Percentiles rank a stretch among this genome's conserved stretches.
Conservation (phyloP, 92 coral and sea anemone genomes). For the Galaxea fascicularis region DNA sequence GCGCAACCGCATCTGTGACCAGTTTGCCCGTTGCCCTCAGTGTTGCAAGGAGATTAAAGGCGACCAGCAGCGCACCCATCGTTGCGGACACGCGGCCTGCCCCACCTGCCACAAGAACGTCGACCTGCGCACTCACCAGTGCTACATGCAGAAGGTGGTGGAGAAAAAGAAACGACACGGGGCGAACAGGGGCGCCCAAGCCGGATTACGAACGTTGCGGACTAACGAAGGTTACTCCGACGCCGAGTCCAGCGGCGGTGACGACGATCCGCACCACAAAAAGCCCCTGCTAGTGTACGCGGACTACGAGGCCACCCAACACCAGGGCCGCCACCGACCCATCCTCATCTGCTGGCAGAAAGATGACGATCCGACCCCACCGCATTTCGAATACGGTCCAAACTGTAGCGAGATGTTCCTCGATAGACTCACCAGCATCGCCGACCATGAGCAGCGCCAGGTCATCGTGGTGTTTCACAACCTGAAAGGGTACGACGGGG, state of each 20-base stretch:
- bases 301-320: not conserved
- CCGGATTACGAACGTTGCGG: not conserved
- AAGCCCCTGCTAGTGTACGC: not conserved
- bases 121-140: not conserved
- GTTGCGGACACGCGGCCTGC: not conserved
- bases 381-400: not conserved
- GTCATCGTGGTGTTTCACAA: slow-evolving; percentile 13
- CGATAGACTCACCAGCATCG: not conserved
- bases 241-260: no score
- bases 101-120: not conserved
- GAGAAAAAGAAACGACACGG: not conserved
- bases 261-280: not conserved
- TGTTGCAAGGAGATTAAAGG: not conserved
- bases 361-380: not conserved
- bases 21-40: not conserved
- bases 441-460: not conserved
- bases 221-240: not conserved
- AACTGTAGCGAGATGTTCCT: not conserved
- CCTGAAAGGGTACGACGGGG: slow-evolving; percentile 22
- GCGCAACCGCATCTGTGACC: not conserved
- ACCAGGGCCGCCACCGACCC: not conserved
- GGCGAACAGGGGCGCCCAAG: not conserved
- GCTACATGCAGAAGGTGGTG: not conserved
- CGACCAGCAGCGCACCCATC: not conserved
- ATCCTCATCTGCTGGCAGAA: not conserved